Conservation (phyloP, 2,888 invertebrate genomes). For the Deilephila porcellus region DNA sequence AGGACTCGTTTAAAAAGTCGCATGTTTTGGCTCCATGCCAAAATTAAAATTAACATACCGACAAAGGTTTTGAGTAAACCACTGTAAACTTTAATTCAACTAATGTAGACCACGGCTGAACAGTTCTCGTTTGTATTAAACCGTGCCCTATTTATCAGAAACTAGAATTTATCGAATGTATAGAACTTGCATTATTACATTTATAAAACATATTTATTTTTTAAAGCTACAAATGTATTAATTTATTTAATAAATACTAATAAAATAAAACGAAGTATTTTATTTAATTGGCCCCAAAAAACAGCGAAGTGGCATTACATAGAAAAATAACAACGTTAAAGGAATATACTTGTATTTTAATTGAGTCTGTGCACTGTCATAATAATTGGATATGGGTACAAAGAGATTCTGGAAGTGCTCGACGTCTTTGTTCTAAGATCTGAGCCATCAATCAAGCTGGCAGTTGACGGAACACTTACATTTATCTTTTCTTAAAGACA, state of each 20-base stretch:
- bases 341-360: slow-evolving; percentile 34
- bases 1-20: slow-evolving; percentile 35
- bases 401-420: slow-evolving; percentile 49
- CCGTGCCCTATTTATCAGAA: too few species aligned
- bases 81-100: slow-evolving; percentile 29
- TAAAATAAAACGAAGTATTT: not conserved
- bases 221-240: too few species aligned
- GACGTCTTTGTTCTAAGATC: slow-evolving; percentile 62
- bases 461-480: slow-evolving; percentile 75
- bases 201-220: too few species aligned
- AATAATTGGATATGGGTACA: slow-evolving; percentile 61
- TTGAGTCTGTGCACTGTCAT: slow-evolving; percentile 54
- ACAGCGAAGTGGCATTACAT: not conserved
- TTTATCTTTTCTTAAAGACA: slow-evolving; percentile 67
- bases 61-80: slow-evolving; percentile 35
- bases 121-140: not conserved
- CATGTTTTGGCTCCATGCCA: slow-evolving; percentile 42
- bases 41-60: slow-evolving; percentile 47
- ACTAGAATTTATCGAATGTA: too few species aligned
- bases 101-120: not conserved
- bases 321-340: slow-evolving; percentile 2
- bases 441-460: slow-evolving; percentile 69
- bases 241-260: not conserved
- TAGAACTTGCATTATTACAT: too few species aligned
- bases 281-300: not conserved